A percentile compares a stretch with the other conserved stretches of the same genome.
These are phyloP conservation scores for Eretmocerus hayati DNA, from an alignment of 2,888 invertebrate genomes.

Conservation along the genomic window DNA sequence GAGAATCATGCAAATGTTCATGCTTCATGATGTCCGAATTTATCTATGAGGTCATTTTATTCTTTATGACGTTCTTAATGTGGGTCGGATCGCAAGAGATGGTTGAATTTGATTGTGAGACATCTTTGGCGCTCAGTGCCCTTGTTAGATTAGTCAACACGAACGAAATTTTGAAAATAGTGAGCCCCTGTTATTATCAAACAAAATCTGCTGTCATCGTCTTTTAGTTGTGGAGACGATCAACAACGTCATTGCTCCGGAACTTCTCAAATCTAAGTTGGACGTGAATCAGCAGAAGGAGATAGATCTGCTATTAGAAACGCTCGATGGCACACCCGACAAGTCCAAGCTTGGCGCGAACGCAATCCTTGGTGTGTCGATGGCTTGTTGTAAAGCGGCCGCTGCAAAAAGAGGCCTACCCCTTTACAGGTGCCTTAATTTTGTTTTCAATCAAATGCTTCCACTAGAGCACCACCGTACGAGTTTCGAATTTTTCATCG, in stretches of 20 bases:
- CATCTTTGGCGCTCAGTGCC: too few relatives aligned
- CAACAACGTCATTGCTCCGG: constrained; percentile 39
- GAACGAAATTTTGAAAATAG: too few relatives aligned
- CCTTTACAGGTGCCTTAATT: constrained; percentile 30
- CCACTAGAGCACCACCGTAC: background rate
- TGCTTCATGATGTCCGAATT: too few relatives aligned
- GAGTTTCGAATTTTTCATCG: too few relatives aligned
- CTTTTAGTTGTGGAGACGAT: constrained; percentile 34
- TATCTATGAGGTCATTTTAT: too few relatives aligned
- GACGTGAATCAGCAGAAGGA: constrained; percentile 38
- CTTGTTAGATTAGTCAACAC: too few relatives aligned
- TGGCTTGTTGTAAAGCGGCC: constrained; percentile 41
- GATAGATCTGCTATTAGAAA: constrained; percentile 35
- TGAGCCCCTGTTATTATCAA: too few relatives aligned
- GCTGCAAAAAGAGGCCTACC: constrained; percentile 38
- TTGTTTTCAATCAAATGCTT: background rate
- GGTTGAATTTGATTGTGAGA: too few relatives aligned
- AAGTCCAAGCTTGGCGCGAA: constrained; percentile 40
- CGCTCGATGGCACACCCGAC: constrained; percentile 37
- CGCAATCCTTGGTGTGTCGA: constrained; percentile 37
- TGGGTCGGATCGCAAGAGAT: too few relatives aligned
- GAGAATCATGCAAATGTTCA: too few relatives aligned
- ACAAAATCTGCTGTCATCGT: too few relatives aligned
- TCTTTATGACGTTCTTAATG: too few relatives aligned
- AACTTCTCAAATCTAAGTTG: constrained; percentile 34